These are phyloP conservation scores for Maniola jurtina DNA, from an alignment of 1,140 invertebrate genomes.

Conservation along the genomic window DNA sequence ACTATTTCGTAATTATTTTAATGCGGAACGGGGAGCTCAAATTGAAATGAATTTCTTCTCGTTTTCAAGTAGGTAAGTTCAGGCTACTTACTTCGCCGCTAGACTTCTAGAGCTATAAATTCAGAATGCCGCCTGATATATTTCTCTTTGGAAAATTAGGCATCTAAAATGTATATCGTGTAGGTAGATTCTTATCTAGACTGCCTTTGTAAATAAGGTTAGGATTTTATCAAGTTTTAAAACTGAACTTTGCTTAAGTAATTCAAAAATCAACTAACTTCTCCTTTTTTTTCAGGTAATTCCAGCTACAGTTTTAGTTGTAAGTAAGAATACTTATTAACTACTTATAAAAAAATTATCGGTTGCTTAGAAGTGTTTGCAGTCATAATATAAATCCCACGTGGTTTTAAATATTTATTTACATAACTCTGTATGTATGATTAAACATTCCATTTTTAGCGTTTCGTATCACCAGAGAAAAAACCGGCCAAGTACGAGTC, in stretches of 20 bases:
- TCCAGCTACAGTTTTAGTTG: background rate
- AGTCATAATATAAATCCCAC: too few relatives aligned
- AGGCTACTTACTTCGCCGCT: slow-evolving; percentile 30
- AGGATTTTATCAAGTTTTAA: background rate
- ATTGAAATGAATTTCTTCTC: slow-evolving; percentile 37
- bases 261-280: background rate
- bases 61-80: slow-evolving; percentile 27
- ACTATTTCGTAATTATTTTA: slow-evolving; percentile 32
- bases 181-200: background rate
- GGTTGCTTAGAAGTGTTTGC: too few relatives aligned
- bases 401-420: too few relatives aligned
- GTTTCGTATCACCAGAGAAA: too few relatives aligned
- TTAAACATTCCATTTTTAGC: too few relatives aligned
- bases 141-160: slow-evolving; percentile 6
- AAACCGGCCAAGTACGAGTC: too few relatives aligned
- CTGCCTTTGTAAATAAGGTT: slow-evolving; percentile 2
- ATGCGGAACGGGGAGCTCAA: slow-evolving; percentile 21
- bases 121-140: slow-evolving; percentile 19
- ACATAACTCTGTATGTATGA: too few relatives aligned
- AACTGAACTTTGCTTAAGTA: background rate
- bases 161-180: slow-evolving; percentile 2
- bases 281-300: slow-evolving; percentile 3
- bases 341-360: too few relatives aligned
- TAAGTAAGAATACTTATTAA: background rate
- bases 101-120: slow-evolving; percentile 30